phyloP scores from a whole-genome alignment of 1,140 invertebrate species.

The Pseudomyrmex gracilis region DNA sequence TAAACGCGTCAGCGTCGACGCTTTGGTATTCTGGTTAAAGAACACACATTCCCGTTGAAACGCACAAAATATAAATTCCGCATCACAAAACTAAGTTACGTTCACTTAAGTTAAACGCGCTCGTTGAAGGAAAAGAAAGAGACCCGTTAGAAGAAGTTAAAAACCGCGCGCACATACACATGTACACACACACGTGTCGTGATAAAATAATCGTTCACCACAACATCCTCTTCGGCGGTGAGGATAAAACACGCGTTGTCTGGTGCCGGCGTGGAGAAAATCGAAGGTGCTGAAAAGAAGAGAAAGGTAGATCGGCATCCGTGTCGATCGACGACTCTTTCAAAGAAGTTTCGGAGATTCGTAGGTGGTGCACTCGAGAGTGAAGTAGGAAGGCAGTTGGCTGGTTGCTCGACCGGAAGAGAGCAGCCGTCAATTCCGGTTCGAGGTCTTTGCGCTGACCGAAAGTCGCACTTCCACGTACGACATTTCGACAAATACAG shows the following conservation, averaged over 20 bases:
- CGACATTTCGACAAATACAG: neutral
- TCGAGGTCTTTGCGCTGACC: slow-evolving; percentile 46
- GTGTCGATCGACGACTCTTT: slow-evolving; percentile 55
- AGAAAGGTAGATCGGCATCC: slow-evolving; percentile 29
- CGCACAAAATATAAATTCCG: no score
- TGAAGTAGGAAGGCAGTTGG: slow-evolving; percentile 73
- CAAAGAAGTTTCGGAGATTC: slow-evolving; percentile 70
- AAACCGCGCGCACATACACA: no score
- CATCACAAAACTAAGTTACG: no score
- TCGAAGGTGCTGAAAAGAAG: slow-evolving; percentile 50
- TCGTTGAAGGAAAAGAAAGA: no score
- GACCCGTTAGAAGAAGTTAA: no score
- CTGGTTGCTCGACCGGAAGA: slow-evolving; percentile 71
- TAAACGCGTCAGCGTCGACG: slow-evolving; percentile 12
- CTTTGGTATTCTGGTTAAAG: slow-evolving; percentile 33
- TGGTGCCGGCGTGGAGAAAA: slow-evolving; percentile 2
- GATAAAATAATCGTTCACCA: slow-evolving; percentile 8
- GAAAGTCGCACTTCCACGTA: slow-evolving; percentile 17
- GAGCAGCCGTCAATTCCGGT: slow-evolving; percentile 63
- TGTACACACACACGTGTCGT: neutral
- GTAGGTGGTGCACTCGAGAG: slow-evolving; percentile 66
- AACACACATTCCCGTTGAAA: neutral
- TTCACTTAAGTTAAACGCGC: no score
- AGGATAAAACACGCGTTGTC: neutral
- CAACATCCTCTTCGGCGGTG: neutral